Base-by-base conservation (phyloP, 2,797 vertebrate species). In the Psittacula derbiana region DNA sequence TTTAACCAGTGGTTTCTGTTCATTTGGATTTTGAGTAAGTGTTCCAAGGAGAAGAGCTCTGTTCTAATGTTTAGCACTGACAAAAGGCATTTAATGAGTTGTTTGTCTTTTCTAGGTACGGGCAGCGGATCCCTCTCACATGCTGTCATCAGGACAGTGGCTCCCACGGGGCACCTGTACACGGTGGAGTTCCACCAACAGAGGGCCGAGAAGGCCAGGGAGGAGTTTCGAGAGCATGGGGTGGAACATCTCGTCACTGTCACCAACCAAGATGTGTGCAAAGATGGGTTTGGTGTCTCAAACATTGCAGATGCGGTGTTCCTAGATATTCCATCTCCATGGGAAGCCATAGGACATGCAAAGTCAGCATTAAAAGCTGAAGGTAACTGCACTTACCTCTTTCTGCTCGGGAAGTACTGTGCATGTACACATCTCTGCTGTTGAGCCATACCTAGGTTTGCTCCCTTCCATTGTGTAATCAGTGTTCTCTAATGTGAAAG, bases 131-230 rank as follows among this genome's bases (percentile, higher is more conserved):
- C 99, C 1, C 98, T 99, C 13, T 99, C 99, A 65, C 99, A 99
- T 0, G 99, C 99, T 82, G 98, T 99, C 95, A 98, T 99, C 94
- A 98, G 99, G 47, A 99, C 98, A 52, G 98, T 99, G 21, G 99
- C 99, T 40, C 99, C 99, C 69, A 99, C 98, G 0, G 99, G 99
- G 24, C 99, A 99, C 96, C 98, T 99, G 40, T 98, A 99, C 98
- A 99, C 99, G 0, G 99, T 99, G 87, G 99, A 99, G 98, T 99
- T 99, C 95, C 99, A 99, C 96, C 98, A 99, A 89, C 99, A 99
- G 97, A 98, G 99, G 17, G 99, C 99, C 0, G 98, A 99, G 96
- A 99, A 99, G 96, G 99, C 98, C 0, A 93, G 75, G 4, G 98
- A 99, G 97, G 99, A 99, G 97, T 99, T 99, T 96, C 93, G 47